Base-by-base conservation (phyloP, 2,797 vertebrate genomes). In the Sebastes ruberrimus region DNA sequence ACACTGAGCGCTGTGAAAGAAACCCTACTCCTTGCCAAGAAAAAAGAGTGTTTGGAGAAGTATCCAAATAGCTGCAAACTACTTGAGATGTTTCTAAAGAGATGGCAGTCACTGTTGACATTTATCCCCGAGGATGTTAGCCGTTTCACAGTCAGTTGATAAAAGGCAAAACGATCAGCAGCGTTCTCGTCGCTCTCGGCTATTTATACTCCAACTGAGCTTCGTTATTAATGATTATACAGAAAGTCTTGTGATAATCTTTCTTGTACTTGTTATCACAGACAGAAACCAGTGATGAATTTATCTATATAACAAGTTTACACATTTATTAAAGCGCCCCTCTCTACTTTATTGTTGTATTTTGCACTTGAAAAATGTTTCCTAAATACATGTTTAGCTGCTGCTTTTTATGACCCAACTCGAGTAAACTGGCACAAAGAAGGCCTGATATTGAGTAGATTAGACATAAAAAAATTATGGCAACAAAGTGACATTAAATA, bases 31-130 rank as follows among this genome's bases (percentile, higher is more conserved):
- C 7, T 9, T 69, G 71, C 73, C 79, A 86, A 80, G 77, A 73
- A 38, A 14, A 7, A 10, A 74, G 61, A 68, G 65, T 82, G 68
- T 89, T 89, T 92, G 86, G 63, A 82, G 74, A 91, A 90, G 81
- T 62, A 87, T 76, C 74, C 76, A 89, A 91, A 92, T 78, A 90
- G 86, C 90, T 84, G 53, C 76, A 87, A 85, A 91, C 87, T 85
- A 70, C 89, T 92, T 89, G 81, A 80, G 46, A 16, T 75, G 66
- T 79, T 82, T 84, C 13, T 46, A 6, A 55, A 75, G 42, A 18
- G 30, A 20, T 6, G 46, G 16, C 16, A 82, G 38, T 46, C 75
- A 56, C 68, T 88, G 65, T 77, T 86, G 86, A 86, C 80, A 80
- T 90, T 89, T 85, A 32, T 83, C 87, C 90, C 90, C 8, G 23